These are phyloP conservation scores for Rallus limicola DNA, from an alignment of 2,113 vertebrate genomes.

Conservation along the genomic window DNA sequence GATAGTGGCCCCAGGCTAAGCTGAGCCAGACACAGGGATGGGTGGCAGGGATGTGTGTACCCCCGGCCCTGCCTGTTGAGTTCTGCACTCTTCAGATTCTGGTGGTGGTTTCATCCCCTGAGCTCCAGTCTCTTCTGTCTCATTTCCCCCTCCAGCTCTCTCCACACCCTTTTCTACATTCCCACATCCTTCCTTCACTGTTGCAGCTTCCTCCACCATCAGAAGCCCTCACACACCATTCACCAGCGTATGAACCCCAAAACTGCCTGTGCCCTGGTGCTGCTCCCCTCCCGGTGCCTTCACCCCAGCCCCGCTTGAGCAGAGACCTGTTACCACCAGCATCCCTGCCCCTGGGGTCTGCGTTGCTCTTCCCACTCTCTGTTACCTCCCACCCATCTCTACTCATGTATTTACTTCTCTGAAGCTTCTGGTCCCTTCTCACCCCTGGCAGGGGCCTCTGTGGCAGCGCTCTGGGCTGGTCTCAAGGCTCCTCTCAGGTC, in stretches of 20 bases:
- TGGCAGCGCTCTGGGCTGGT: neutral
- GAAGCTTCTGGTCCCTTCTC: neutral
- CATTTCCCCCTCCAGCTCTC: neutral
- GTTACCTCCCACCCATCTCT: neutral
- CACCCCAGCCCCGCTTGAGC: neutral
- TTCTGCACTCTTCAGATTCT: neutral
- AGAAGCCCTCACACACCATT: neutral
- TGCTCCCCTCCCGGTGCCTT: neutral
- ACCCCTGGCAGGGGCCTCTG: neutral
- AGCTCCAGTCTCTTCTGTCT: neutral
- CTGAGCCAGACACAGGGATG: neutral
- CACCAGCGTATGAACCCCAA: neutral
- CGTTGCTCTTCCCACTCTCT: neutral
- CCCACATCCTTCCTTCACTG: neutral
- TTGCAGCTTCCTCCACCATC: neutral
- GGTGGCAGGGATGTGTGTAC: neutral
- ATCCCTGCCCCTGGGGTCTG: neutral
- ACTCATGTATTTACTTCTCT: neutral
- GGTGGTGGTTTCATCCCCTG: neutral
- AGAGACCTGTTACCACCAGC: neutral
- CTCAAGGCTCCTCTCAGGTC: fast-evolving
- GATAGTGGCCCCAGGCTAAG: neutral
- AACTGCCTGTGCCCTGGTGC: neutral
- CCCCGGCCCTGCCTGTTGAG: neutral
- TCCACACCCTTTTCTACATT: neutral